Conservation (phyloP, 2,888 invertebrate genomes). For the Oscheius myriophilus region DNA sequence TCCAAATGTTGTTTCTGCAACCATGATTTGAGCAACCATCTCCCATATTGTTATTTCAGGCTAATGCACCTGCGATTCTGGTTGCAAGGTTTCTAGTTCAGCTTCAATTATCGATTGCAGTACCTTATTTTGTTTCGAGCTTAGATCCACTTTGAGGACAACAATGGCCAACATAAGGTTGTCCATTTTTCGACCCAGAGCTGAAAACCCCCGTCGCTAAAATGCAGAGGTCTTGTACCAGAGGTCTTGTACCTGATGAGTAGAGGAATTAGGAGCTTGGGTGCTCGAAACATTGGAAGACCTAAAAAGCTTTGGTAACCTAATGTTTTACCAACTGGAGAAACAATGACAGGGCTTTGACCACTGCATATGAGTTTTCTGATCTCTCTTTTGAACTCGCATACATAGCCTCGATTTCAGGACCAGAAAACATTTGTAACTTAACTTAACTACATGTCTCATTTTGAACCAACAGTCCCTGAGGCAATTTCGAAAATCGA, state of each 20-base stretch:
- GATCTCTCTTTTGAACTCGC: slow-evolving; percentile 59
- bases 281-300: slow-evolving; percentile 51
- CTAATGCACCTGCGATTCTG: too few species aligned
- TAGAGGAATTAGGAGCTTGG: slow-evolving; percentile 47
- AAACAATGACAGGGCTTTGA: slow-evolving; percentile 41
- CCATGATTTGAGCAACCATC: too few species aligned
- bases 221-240: slow-evolving; percentile 35
- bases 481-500: slow-evolving; percentile 58
- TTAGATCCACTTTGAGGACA: background rate
- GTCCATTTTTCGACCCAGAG: slow-evolving; percentile 13
- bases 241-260: slow-evolving; percentile 44
- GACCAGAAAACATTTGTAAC: slow-evolving; percentile 35
- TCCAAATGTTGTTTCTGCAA: too few species aligned
- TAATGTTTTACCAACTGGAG: slow-evolving; percentile 41
- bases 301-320: slow-evolving; percentile 23
- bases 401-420: slow-evolving; percentile 54
- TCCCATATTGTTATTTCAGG: too few species aligned
- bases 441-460: too few species aligned
- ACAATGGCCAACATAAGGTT: slow-evolving; percentile 3
- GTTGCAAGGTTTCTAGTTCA: too few species aligned
- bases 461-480: slow-evolving; percentile 57
- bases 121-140: background rate
- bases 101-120: too few species aligned
- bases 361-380: slow-evolving; percentile 59
- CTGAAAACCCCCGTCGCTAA: slow-evolving; percentile 41